phyloP scores from a whole-genome alignment of 2,113 vertebrate species.

The Albula glossodonta region DNA sequence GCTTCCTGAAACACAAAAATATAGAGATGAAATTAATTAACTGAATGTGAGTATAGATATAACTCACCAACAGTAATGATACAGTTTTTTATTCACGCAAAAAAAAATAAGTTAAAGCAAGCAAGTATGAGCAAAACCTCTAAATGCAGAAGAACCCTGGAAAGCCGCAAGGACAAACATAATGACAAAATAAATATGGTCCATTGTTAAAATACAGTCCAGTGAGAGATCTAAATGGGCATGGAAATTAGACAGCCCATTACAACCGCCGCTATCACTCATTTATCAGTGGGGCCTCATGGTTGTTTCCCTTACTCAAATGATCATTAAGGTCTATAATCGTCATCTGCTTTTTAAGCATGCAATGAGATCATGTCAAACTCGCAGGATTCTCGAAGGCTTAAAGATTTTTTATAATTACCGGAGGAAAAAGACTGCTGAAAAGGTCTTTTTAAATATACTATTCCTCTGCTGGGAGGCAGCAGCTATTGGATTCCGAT shows the following conservation, averaged over 20 bases:
- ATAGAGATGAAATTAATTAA: background rate
- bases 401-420: background rate
- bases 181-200: background rate
- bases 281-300: background rate
- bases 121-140: too few relatives aligned
- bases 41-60: background rate
- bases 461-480: background rate
- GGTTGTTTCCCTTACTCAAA: conserved; percentile 1
- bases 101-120: too few relatives aligned
- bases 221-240: background rate
- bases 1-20: conserved; percentile 8
- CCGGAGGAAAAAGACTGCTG: background rate
- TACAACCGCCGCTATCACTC: background rate
- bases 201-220: background rate
- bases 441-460: background rate
- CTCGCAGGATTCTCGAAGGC: background rate
- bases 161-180: too few relatives aligned
- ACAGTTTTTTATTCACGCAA: too few relatives aligned
- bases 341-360: background rate
- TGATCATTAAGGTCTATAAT: conserved; percentile 12
- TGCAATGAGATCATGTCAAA: background rate
- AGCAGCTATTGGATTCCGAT: background rate
- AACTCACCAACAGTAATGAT: background rate
- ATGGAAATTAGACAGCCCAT: too few relatives aligned
- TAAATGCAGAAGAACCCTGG: too few relatives aligned